Evolutionary conservation across 2,888 invertebrate genomes (phyloP), one percentile per base, ranked within the genome.

Genomic region (Euzophera pinguis): DNA sequence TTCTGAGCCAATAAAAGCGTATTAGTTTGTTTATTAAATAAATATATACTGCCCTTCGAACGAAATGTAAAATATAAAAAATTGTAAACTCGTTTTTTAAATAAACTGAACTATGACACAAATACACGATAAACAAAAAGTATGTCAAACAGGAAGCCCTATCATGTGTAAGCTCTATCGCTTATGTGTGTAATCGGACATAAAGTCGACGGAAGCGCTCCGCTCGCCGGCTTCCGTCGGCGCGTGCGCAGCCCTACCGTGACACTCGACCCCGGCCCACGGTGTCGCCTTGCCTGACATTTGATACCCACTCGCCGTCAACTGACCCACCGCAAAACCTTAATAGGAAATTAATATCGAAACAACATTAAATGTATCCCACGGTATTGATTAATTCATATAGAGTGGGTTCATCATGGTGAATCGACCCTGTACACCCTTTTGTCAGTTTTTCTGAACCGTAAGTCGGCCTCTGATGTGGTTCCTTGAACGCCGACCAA

Each of bases 141-240:
- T 47, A 42, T 14, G n/a, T 12, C n/a, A 54, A 38, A 6, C 73
- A 67, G 78, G 86, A 88, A 87, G 74, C 85, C 88, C 78, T 85
- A 84, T 87, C 85, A 71, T 70, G n/a, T n/a, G n/a, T n/a, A n/a
- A n/a, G n/a, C n/a, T n/a, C n/a, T n/a, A 77, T 78, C 73, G 58
- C 54, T 58, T 53, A 52, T 52, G 59, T 67, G 68, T 61, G 59
- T 69, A 67, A 70, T 73, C 75, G 75, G 70, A 64, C 62, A 60
- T 63, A 55, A 54, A 56, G 62, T 53, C 61, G 65, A 57, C 77
- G 86, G 84, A 85, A 79, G 73, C 65, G 61, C 47, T 73, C 59
- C 66, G 54, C 77, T 77, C 71, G 81, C 81, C 71, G 77, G 75
- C 77, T 82, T 86, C 86, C 87, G 81, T 65, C 76, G 71, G 72